These are phyloP conservation scores for Zeugodacus cucurbitae DNA, from an alignment of 1,140 invertebrate species.

Conservation along the genomic window DNA sequence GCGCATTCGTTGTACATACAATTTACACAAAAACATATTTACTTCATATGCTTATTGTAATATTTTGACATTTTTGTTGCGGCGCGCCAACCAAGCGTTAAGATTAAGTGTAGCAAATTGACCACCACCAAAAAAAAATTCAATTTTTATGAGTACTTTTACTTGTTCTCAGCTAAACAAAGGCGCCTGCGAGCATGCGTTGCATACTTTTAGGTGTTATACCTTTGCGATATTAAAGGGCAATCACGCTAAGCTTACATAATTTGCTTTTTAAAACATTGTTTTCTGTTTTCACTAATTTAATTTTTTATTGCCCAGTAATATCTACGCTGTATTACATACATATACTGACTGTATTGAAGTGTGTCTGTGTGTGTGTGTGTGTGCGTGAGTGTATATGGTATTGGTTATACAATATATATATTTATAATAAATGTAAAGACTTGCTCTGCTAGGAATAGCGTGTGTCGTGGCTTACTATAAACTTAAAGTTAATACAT, in stretches of 20 bases:
- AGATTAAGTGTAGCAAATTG: slow-evolving; percentile 2
- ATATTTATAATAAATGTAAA: not conserved
- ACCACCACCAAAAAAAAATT: slow-evolving; percentile 22
- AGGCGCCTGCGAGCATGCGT: not conserved
- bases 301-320: not conserved
- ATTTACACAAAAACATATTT: not conserved
- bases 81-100: slow-evolving; percentile 25
- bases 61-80: not conserved
- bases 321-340: slow-evolving; percentile 27
- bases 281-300: not conserved
- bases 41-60: not conserved
- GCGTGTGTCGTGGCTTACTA: slow-evolving; percentile 33
- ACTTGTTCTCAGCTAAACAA: not conserved
- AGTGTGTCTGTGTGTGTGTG: not conserved
- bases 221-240: slow-evolving; percentile 33
- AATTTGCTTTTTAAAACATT: not conserved
- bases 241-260: not conserved
- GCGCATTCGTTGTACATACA: slow-evolving; percentile 23
- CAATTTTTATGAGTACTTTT: not conserved
- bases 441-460: slow-evolving; percentile 15
- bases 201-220: slow-evolving; percentile 8
- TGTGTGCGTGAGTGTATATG: slow-evolving; percentile 16
- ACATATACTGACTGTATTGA: slow-evolving; percentile 10
- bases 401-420: not conserved
- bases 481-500: slow-evolving; percentile 27